Percentiles rank a stretch among this genome's conserved stretches.
Conservation (phyloP, 2,888 invertebrate species). For the Eristalis intricaria region DNA sequence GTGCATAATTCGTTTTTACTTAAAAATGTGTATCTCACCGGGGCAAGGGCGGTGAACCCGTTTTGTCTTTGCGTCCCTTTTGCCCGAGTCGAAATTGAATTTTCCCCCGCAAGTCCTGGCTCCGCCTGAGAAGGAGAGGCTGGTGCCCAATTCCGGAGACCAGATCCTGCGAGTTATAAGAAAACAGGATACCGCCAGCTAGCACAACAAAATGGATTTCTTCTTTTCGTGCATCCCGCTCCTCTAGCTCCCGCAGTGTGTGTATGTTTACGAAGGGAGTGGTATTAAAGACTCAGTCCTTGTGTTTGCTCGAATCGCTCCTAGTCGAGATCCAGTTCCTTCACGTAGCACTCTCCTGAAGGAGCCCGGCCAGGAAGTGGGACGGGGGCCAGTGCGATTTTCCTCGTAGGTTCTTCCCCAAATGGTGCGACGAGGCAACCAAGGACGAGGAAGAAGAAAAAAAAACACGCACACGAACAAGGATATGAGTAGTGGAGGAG, state of each 20-base stretch:
- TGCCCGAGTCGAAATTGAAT: slow-evolving; percentile 46
- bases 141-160: slow-evolving; percentile 19
- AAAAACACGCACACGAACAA: no score
- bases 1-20: slow-evolving; percentile 61
- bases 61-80: background rate
- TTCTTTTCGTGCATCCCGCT: background rate
- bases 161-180: slow-evolving; percentile 20
- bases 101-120: slow-evolving; percentile 2
- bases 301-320: background rate
- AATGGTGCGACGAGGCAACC: background rate
- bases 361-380: background rate
- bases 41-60: background rate
- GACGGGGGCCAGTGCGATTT: slow-evolving; percentile 1
- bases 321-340: background rate
- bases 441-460: no score
- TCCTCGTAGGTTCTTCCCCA: slow-evolving; percentile 17
- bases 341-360: background rate
- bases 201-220: slow-evolving; percentile 15
- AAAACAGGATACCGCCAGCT: slow-evolving; percentile 38
- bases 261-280: background rate
- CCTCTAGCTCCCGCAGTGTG: background rate
- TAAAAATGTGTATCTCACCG: slow-evolving; percentile 47
- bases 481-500: slow-evolving; percentile 50
- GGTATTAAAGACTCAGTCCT: background rate
- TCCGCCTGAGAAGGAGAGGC: background rate